Percentiles rank a stretch among this genome's conserved stretches.
Conservation (phyloP, 1,140 invertebrate species). For the Drosophila mauritiana region DNA sequence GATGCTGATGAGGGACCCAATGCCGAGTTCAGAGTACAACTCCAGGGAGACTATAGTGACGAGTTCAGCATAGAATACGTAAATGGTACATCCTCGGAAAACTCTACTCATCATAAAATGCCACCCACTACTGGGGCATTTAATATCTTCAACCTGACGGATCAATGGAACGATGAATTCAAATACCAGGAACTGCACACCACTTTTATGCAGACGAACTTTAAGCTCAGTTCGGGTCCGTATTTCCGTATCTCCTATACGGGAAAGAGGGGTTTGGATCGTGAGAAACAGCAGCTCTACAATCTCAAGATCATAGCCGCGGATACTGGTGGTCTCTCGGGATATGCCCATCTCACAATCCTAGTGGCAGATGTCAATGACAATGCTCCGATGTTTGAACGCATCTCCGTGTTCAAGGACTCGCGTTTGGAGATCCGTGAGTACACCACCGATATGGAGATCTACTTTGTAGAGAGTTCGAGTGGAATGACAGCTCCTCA, state of each 20-base stretch:
- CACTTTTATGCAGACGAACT: slow-evolving; percentile 70
- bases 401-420: slow-evolving; percentile 88
- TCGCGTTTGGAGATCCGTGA: slow-evolving; percentile 88
- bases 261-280: slow-evolving; percentile 88
- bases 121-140: slow-evolving; percentile 48
- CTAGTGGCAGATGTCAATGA: slow-evolving; percentile 93
- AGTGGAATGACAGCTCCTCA: slow-evolving; percentile 67
- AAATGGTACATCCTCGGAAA: slow-evolving; percentile 42
- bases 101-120: slow-evolving; percentile 54
- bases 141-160: slow-evolving; percentile 79
- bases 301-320: slow-evolving; percentile 89
- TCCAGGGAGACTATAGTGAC: slow-evolving; percentile 91
- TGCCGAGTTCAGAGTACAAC: slow-evolving; percentile 89
- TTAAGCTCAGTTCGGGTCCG: slow-evolving; percentile 64
- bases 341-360: slow-evolving; percentile 89
- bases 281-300: slow-evolving; percentile 90
- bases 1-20: slow-evolving; percentile 93
- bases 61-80: slow-evolving; percentile 89
- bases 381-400: slow-evolving; percentile 90
- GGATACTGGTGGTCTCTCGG: slow-evolving; percentile 90
- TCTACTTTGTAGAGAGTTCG: slow-evolving; percentile 85
- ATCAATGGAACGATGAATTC: slow-evolving; percentile 83
- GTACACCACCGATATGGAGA: slow-evolving; percentile 86
- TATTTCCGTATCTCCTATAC: slow-evolving; percentile 74
- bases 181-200: slow-evolving; percentile 81